Evolutionary conservation across 2,888 invertebrate species (phyloP), one percentile per base, ranked within the genome.

Genomic region (Ceraclea dissimilis): DNA sequence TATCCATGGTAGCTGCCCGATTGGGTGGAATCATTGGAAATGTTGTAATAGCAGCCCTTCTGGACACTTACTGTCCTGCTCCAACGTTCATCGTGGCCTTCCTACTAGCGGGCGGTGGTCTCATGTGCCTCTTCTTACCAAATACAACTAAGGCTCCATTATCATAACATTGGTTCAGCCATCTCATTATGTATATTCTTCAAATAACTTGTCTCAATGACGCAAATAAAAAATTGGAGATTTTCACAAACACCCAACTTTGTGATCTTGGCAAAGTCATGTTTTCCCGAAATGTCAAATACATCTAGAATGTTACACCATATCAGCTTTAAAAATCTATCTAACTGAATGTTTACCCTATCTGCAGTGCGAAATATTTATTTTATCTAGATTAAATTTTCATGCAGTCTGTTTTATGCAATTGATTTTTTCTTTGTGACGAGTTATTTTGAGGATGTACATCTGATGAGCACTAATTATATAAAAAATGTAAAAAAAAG

Each of bases 81-180:
- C 94, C 95, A 52, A 92, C 94, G 63, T 90, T 94, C 72, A 88
- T 93, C 64, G 92, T 94, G 50, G 92, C 93, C 63, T 83, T 79
- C 26, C 81, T 94, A 62, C 81, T 94, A 62, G 87, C 89, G 65
- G 83, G 91, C 66, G 93, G 93, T 69, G 93, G 93, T 59, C 80
- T 94, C 62, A 83, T 90, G 76, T 90, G 93, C 72, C 81, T 93
- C 67, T 83, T 88, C 76, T 79, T 94, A 73, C 93, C 93, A 67
- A 93, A 93, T 75, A 93, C 93, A 68, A 91, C 92, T 44, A 81
- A 88, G 63, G 87, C 86, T 72, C 89, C 90, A 67, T 74, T 85
- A 43, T 53, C 55, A 21, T 54, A 51, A 46, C 46, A 46, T 20
- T 20, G 19, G 47, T 20, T 47, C 47, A 47, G 47, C 21, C 47